Base-by-base conservation (phyloP, 35 echinoderm and acorn worm genomes). In the Apostichopus californicus region DNA sequence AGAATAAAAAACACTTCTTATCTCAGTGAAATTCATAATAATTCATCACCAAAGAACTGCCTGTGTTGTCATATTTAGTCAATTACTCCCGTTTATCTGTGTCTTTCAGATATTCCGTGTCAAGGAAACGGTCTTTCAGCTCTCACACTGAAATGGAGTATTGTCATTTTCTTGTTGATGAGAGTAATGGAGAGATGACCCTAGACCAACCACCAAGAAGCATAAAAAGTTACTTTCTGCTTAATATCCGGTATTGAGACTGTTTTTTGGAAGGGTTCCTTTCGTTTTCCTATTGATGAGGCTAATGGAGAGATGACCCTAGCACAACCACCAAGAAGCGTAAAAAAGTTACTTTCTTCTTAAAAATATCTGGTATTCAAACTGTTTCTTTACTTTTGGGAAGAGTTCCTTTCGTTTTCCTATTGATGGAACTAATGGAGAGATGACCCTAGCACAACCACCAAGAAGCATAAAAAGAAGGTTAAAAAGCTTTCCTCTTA, bases 81-180 rank as follows among this genome's bases (percentile, higher is more conserved):
- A 3, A 46, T 46, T 46, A 46, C 34, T 46, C 34, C 34, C 34
- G 9, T 68, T 68, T 68, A 68, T 18, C 9, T 68, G 18, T 14
- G 11, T 4, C 34, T 80, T 80, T 80, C 78, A 80, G 78, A 80
- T 80, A 80, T 80, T 80, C 78, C 78, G 6, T 80, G 78, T 26
- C 24, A 54, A 80, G 78, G 24, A 55, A 54, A 12, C 10, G 0
- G 24, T 46, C 22, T 2, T 80, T 25, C 25, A 46, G 34, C 34
- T 26, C 34, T 26, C 22, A 14, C 14, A 8, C 22, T 3, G 78
- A 14, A 54, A 26, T 80, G 22, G 6, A 80, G 12, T 9, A 46
- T 46, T 12, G 24, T 34, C 25, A 34, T 80, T 46, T 80, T 21
- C 78, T 80, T 25, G 1, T 46, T 25, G 24, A 80, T n/a, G 24